These are phyloP conservation scores for Nebria salina DNA, from an alignment of 2,888 invertebrate species.

Conservation along the genomic window DNA sequence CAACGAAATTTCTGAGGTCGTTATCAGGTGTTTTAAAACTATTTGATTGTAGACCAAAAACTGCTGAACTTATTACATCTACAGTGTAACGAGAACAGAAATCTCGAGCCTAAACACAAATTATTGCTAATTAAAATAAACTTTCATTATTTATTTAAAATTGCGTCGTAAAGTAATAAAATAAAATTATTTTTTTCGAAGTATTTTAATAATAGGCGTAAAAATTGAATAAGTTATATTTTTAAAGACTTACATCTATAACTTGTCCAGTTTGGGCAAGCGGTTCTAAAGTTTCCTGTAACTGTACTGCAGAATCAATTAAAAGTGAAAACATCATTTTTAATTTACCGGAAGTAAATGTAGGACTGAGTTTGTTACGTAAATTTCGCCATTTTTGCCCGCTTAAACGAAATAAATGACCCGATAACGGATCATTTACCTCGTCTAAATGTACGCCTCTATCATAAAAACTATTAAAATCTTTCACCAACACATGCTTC, in stretches of 20 bases:
- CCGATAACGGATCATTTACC: constrained; percentile 65
- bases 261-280: constrained; percentile 56
- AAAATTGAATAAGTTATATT: neutral
- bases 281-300: constrained; percentile 60
- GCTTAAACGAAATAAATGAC: constrained; percentile 65
- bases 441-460: constrained; percentile 68
- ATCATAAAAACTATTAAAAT: constrained; percentile 69
- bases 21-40: constrained; percentile 47
- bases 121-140: neutral
- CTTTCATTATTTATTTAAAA: neutral
- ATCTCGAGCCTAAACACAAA: constrained; percentile 47
- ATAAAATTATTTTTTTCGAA: neutral
- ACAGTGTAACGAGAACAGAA: constrained; percentile 45
- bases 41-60: constrained; percentile 48
- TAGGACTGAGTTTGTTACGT: constrained; percentile 68
- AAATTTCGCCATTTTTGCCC: constrained; percentile 69
- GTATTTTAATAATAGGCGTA: too few species aligned
- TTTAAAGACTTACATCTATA: constrained; percentile 24
- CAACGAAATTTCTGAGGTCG: constrained; percentile 42
- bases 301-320: constrained; percentile 64
- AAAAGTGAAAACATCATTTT: constrained; percentile 67
- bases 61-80: constrained; percentile 47
- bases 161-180: neutral
- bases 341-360: constrained; percentile 71
- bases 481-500: constrained; percentile 66